These are phyloP conservation scores for Nephrotoma flavescens DNA, from an alignment of 2,888 invertebrate genomes.

Conservation along the genomic window DNA sequence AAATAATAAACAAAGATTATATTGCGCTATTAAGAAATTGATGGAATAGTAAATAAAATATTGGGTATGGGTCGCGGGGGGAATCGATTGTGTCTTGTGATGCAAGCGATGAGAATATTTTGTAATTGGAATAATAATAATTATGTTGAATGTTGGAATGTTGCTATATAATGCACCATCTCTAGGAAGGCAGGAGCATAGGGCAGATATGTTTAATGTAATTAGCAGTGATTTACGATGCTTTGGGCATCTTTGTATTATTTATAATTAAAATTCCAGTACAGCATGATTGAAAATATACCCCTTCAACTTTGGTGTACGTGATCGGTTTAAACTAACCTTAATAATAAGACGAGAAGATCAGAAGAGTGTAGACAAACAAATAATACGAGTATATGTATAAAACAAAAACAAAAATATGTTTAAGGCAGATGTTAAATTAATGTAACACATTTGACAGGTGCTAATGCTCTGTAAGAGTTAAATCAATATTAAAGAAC, in stretches of 20 bases:
- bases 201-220: not conserved
- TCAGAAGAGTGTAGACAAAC: not conserved
- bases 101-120: not conserved
- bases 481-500: not conserved
- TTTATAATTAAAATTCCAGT: not conserved
- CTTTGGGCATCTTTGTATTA: not conserved
- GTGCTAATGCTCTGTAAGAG: not conserved
- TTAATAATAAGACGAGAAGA: not conserved
- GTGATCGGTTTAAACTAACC: too few relatives aligned
- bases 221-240: not conserved
- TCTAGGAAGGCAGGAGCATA: not conserved
- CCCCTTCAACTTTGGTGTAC: not conserved
- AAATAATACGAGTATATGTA: not conserved
- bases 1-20: not conserved
- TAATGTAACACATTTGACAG: not conserved
- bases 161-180: too few relatives aligned
- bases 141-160: not conserved
- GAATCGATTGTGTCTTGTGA: not conserved
- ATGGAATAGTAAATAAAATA: not conserved
- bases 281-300: not conserved
- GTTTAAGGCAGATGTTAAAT: not conserved
- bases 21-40: not conserved
- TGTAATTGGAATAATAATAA: not conserved
- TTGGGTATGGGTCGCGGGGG: not conserved
- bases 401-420: not conserved